Evolutionary conservation across 2,113 vertebrate species (phyloP), one percentile per base, ranked within the genome.

Genomic region (Leptocoma aspasia): DNA sequence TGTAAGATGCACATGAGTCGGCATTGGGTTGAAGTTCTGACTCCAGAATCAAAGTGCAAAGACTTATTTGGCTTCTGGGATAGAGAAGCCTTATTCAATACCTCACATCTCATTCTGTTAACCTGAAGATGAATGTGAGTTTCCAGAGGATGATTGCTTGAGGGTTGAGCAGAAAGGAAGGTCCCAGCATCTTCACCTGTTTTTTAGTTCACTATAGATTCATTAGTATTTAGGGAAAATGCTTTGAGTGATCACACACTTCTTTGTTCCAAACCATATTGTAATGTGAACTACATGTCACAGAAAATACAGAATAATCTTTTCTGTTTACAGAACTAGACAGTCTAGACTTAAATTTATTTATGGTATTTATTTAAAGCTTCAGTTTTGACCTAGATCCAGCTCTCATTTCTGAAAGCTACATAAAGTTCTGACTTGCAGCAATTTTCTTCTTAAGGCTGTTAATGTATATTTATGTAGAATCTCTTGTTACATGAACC

Each of bases 321-420:
- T 81, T 89, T 52, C 42, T 94, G 73, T 78, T 90, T 92, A 83
- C 56, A 75, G 80, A 81, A 64, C 35, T 44, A 76, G 72, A 69
- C 53, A 56, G 53, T 82, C 73, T 89, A 96, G 86, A 86, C 69
- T 64, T 92, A 41, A 19, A 23, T 86, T 93, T 94, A 86, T 86
- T 72, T 92, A 69, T 75, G 49, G 13, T 84, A 71, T 87, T 93
- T 96, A 89, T 92, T 91, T 95, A 84, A 80, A 92, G 65, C 69
- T 71, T 94, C 45, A 23, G 49, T 91, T 95, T 86, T 94, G 87
- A 94, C 82, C 86, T 92, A 95, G 69, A 90, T 95, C 56, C 57
- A 82, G 1, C 79, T 89, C 49, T 85, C 13, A 42, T 83, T 86
- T 89, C 86, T 95, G 86, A 94, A 79, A 86, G 61, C 61, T 79